Evolutionary conservation across 2,888 invertebrate species (phyloP), one percentile per base, ranked within the genome.

Genomic region (Ephialtes manifestator): DNA sequence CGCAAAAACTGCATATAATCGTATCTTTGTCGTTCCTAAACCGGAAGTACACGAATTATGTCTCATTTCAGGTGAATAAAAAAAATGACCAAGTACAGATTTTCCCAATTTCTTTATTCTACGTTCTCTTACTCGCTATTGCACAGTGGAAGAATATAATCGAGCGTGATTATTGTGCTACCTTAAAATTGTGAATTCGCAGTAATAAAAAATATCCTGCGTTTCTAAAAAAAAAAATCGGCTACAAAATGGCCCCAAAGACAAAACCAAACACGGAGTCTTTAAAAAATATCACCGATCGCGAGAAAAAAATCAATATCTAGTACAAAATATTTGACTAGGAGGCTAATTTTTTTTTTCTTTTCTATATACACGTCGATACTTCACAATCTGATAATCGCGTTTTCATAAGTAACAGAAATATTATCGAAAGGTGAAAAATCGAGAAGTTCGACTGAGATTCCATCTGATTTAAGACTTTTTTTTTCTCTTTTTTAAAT

Each of bases 301-400:
- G 53, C 11, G 18, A 55, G 24, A 51, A 65, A 65, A 35, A 51
- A 31, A 55, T 31, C 46, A 39, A 53, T 11, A 39, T 72, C n/a
- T 48, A 53, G 24, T 71, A 71, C 48, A 80, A 77, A 80, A 85
- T 39, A 55, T 51, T 28, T 85, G 82, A 82, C 58, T 85, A 60
- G 75, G 48, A 72, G 28, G 39, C 55, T 80, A n/a, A 51, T 67
- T 68, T 24, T 31, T 55, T 55, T 55, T 0, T 11, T 20, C 53
- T n/a, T n/a, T n/a, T 11, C 20, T 20, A 55, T 20, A 10, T 20
- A 55, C 53, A 51, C n/a, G n/a, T 18, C 18, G 18, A 18, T 0
- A 51, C 1, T 18, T 51, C n/a, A 18, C 51, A 10, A 55, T 10
- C 7, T 1, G 20, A 53, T 13, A 51, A 51, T 51, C 51, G 51